phyloP scores from a whole-genome alignment of 2,888 invertebrate species.

The Drosophila aldrichi region DNA sequence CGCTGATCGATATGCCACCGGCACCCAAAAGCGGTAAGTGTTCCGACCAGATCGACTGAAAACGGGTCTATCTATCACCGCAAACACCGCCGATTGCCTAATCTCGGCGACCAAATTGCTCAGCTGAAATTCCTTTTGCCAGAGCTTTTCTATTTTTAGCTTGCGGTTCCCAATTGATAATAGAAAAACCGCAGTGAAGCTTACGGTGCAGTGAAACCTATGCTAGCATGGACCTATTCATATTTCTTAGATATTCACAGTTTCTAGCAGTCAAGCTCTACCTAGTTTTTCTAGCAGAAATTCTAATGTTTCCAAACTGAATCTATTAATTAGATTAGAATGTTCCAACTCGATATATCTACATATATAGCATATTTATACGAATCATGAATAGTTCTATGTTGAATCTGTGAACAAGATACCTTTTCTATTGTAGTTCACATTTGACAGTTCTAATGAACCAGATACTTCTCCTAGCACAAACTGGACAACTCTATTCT shows the following conservation, averaged over 20 bases:
- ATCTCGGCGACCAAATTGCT: background rate
- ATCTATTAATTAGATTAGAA: background rate
- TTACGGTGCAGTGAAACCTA: background rate
- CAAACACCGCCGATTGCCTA: constrained; percentile 3
- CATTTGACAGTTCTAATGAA: background rate
- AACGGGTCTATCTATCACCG: background rate
- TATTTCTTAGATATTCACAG: background rate
- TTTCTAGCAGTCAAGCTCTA: background rate
- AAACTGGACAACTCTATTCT: background rate
- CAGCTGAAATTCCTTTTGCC: background rate
- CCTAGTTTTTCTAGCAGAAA: background rate
- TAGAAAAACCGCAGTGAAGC: background rate
- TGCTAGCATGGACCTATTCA: background rate
- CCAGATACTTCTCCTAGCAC: background rate
- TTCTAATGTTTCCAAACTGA: background rate
- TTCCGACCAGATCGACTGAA: background rate
- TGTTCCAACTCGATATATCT: background rate
- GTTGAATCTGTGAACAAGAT: background rate
- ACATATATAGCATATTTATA: background rate
- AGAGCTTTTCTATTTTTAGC: constrained; percentile 2
- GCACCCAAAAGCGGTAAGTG: constrained; percentile 84
- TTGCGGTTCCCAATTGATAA: background rate
- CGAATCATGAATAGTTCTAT: background rate
- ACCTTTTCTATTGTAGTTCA: background rate
- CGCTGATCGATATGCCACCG: constrained; percentile 83